Conservation (phyloP, 2,797 vertebrate species). For the Cyprinella venusta region DNA sequence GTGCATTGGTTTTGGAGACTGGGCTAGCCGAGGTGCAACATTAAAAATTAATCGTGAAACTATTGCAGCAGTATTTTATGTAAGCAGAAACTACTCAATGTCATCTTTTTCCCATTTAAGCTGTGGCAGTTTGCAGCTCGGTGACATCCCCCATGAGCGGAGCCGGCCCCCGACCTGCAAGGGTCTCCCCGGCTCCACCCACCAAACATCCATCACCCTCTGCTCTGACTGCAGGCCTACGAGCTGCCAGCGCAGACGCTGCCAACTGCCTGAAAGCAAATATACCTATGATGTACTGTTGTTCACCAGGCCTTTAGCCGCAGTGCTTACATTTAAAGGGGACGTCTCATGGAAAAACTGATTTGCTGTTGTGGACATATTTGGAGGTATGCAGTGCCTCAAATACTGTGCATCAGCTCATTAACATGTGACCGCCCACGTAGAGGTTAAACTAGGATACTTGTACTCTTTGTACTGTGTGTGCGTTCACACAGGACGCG, state of each 20-base stretch:
- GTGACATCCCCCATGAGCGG: slow-evolving; percentile 58
- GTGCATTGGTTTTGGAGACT: slow-evolving; percentile 63
- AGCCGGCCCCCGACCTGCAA: slow-evolving; percentile 21
- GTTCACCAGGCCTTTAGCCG: slow-evolving; percentile 7
- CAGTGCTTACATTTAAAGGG: slow-evolving; percentile 23
- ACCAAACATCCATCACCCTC: slow-evolving; percentile 50
- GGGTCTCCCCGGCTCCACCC: slow-evolving; percentile 41
- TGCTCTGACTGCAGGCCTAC: slow-evolving; percentile 12
- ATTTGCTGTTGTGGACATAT: slow-evolving; percentile 16
- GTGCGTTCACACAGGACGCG: too few species aligned
- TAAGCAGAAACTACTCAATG: slow-evolving; percentile 69
- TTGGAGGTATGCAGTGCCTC: neutral
- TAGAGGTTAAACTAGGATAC: neutral
- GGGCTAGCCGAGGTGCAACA: slow-evolving; percentile 77
- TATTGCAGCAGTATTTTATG: slow-evolving; percentile 81
- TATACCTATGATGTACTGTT: slow-evolving; percentile 28
- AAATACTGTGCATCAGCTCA: neutral
- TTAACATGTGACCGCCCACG: neutral
- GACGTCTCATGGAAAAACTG: neutral
- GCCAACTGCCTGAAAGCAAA: slow-evolving; percentile 35
- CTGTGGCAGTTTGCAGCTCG: slow-evolving; percentile 45
- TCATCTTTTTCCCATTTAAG: slow-evolving; percentile 63
- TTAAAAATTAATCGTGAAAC: slow-evolving; percentile 86
- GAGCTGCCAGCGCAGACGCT: slow-evolving; percentile 3
- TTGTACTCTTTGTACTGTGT: neutral